Conservation (phyloP, 1,140 invertebrate species). For the Sinonovacula constricta region DNA sequence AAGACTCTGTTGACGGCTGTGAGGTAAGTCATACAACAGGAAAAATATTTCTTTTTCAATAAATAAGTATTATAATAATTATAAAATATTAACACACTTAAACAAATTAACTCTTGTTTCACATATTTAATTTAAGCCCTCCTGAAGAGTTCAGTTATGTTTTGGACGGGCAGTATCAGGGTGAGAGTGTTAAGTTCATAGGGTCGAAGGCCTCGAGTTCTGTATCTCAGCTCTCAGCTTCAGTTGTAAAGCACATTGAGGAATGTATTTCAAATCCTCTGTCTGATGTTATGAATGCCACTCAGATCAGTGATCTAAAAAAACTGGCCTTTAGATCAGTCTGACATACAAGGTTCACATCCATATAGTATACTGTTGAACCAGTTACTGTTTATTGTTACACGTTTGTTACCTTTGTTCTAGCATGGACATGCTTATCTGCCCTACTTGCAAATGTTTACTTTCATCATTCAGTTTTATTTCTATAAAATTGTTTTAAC, state of each 20-base stretch:
- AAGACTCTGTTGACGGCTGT: background rate
- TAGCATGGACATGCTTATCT: background rate
- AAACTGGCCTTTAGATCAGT: conserved; percentile 29
- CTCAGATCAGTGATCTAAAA: conserved; percentile 17
- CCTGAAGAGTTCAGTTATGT: conserved; percentile 17
- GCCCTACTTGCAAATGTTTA: background rate
- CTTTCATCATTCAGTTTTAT: background rate
- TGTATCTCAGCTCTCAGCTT: conserved; percentile 5
- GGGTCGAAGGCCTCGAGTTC: conserved; percentile 9
- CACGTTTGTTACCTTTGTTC: background rate
- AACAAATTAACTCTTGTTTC: background rate
- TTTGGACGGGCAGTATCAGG: conserved; percentile 21
- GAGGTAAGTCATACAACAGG: conserved; percentile 5
- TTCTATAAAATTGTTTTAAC: conserved; percentile 7
- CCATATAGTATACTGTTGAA: conserved; percentile 8
- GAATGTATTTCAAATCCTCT: conserved; percentile 6
- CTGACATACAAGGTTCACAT: conserved; percentile 15
- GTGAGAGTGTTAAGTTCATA: conserved; percentile 15
- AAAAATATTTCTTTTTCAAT: background rate
- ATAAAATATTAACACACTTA: background rate
- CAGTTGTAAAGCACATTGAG: conserved; percentile 12
- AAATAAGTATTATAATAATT: background rate
- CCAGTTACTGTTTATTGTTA: conserved; percentile 16
- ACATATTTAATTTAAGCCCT: conserved; percentile 17
- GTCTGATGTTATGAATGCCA: conserved; percentile 28